Evolutionary conservation across 2,113 vertebrate genomes (phyloP), one percentile per base, ranked within the genome.

Genomic region (Podarcis muralis): DNA sequence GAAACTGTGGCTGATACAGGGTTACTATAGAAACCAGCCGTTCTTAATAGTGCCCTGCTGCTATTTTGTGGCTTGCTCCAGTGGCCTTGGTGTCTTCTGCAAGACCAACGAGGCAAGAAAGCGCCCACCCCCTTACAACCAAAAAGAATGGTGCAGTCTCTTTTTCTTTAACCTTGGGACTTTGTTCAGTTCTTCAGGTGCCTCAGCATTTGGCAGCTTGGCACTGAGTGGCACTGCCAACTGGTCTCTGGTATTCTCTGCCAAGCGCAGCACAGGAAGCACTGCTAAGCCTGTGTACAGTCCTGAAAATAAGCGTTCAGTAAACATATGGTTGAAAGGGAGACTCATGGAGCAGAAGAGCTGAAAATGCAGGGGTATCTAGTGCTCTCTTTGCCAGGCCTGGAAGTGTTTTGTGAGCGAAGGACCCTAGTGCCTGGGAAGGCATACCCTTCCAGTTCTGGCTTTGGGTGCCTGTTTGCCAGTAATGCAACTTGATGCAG

Each of bases 11-110:
- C 62, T 90, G 18, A 81, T 12, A 48, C 16, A 87, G 72, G 5
- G 11, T 57, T 0, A 0, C 18, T 8, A 66, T 1, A 9, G 89
- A 37, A 40, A 72, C 8, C 43, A 1, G n/a, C 1, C 62, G 0
- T 3, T 27, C 4, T 5, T 3, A 35, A 1, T 18, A 40, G 68
- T 83, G 77, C 1, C 69, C 43, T 48, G 23, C 30, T 83, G 57
- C 59, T 43, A 27, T 57, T 9, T 57, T 69, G n/a, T 71, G 15
- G 23, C 43, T 32, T 43, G 75, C 37, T 32, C 0, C 0, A 4
- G 15, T 2, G 0, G 5, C 69, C 71, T 4, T 66, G n/a, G 40
- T 40, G 35, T 27, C 40, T 71, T 23, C 40, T 30, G 13, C 32
- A 22, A 23, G 6, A 15, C 9, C 12, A 18, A 16, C 0, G 62